Base-by-base conservation (phyloP, 2,888 invertebrate species). In the Drosophila pseudotakahashii region DNA sequence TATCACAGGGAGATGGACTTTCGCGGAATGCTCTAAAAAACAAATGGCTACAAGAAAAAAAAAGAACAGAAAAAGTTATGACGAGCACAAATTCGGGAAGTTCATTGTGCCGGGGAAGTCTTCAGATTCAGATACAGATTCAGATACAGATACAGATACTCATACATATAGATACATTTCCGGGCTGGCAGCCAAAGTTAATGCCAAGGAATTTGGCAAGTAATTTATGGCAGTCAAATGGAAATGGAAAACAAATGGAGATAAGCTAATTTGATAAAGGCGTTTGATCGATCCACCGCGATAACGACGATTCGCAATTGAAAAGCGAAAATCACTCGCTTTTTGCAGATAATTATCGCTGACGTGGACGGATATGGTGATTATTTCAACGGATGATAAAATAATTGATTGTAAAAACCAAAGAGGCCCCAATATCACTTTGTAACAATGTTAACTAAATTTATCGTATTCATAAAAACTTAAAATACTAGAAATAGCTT, bases 221-320 rank as follows among this genome's bases (percentile, higher is more conserved):
- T 63, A 63, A 63, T 63, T 63, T 50, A 63, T 63, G 34, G 41
- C 42, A 19, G 11, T 19, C 11, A 41, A 41, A 32, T 59, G 58
- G 34, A 53, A 66, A 53, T 53, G 64, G 64, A 37, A 51, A 45
- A 26, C 54, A 47, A 53, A 66, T 53, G 32, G 67, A 45, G 64
- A 66, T 66, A 66, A 66, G 64, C 64, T 66, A 67, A 66, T 67
- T 54, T 67, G 64, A 67, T 67, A 66, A 66, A 66, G 68, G 37
- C 26, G 16, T 47, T 66, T 14, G 64, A 66, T 66, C 64, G 64
- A 66, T 67, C 44, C 54, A 42, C 26, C 6, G 5, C 16, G 64
- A 66, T 66, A 66, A 67, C 16, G 54, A 2, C 37, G 45, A 45
- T 50, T 42, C 44, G 39, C 68, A 66, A 54, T 66, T 54, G 64